A percentile compares a stretch with the other conserved stretches of the same genome.
Evolutionary conservation across 2,797 vertebrate species (phyloP).

Genomic region (Sciurus vulgaris): DNA sequence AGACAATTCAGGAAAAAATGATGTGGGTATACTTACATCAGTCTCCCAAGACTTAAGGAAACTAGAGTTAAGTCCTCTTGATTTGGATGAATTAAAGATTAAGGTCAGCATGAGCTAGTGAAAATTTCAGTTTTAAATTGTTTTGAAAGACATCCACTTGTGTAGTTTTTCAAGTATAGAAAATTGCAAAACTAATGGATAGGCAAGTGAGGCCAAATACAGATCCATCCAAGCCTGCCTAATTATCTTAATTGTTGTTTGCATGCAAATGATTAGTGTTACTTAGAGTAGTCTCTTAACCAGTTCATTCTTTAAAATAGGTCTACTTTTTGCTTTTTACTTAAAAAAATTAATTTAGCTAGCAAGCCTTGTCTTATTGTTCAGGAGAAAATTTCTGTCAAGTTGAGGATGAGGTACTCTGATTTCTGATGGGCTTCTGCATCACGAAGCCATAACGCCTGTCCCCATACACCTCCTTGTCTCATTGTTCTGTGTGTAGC

Average conservation of each 20-base stretch:
- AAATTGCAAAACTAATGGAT: slow-evolving; percentile 47
- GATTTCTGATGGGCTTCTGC: background rate
- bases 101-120: background rate
- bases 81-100: background rate
- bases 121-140: slow-evolving; percentile 46
- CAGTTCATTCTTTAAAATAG: slow-evolving; percentile 8
- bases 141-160: slow-evolving; percentile 41
- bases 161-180: slow-evolving; percentile 26
- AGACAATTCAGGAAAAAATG: background rate
- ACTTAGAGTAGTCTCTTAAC: slow-evolving; percentile 4
- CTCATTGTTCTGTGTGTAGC: background rate
- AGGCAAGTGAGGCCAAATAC: background rate
- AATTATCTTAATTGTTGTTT: slow-evolving; percentile 50
- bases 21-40: background rate
- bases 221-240: background rate
- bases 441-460: background rate
- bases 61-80: background rate
- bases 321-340: slow-evolving; percentile 22
- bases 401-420: background rate
- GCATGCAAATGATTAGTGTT: background rate
- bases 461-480: background rate
- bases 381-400: slow-evolving; percentile 14
- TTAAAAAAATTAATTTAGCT: slow-evolving; percentile 1
- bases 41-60: slow-evolving; percentile 6
- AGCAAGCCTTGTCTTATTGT: background rate